A percentile compares a stretch with the other conserved stretches of the same genome.
Conservation (phyloP, 2,797 vertebrate species). For the Buphagus erythrorhynchus region DNA sequence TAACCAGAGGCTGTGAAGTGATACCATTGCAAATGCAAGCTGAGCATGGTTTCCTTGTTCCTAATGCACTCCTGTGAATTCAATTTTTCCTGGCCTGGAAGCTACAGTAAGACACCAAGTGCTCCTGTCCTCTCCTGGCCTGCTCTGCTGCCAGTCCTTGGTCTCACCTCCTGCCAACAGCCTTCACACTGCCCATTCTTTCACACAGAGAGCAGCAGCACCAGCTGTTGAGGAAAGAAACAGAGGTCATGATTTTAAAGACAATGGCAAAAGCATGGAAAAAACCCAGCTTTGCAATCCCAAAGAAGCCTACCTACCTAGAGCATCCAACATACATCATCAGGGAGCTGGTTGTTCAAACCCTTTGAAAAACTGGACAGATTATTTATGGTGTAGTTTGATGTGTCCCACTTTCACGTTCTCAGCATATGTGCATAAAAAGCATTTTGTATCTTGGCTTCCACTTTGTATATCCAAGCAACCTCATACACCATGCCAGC, state of each 20-base stretch:
- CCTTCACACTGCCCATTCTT: neutral
- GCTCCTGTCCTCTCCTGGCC: neutral
- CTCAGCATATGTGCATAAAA: neutral
- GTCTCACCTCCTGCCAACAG: neutral
- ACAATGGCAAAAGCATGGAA: neutral
- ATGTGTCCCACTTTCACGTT: neutral
- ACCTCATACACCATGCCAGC: neutral
- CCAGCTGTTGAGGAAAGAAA: neutral
- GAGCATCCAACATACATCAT: neutral
- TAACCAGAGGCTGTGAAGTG: slow-evolving; percentile 29
- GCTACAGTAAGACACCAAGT: neutral
- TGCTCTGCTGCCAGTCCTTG: neutral
- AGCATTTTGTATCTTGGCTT: neutral
- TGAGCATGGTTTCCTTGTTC: neutral
- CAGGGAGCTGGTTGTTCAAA: neutral
- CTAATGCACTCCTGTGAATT: neutral
- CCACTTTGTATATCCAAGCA: neutral
- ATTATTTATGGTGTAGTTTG: neutral
- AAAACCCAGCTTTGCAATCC: neutral
- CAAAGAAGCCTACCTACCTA: neutral
- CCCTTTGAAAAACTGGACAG: neutral
- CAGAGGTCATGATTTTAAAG: neutral
- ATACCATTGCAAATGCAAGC: neutral
- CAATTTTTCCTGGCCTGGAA: neutral
- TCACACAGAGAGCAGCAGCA: neutral